These are phyloP conservation scores for Myiopsitta monachus DNA, from an alignment of 2,113 vertebrate species.

Conservation along the genomic window DNA sequence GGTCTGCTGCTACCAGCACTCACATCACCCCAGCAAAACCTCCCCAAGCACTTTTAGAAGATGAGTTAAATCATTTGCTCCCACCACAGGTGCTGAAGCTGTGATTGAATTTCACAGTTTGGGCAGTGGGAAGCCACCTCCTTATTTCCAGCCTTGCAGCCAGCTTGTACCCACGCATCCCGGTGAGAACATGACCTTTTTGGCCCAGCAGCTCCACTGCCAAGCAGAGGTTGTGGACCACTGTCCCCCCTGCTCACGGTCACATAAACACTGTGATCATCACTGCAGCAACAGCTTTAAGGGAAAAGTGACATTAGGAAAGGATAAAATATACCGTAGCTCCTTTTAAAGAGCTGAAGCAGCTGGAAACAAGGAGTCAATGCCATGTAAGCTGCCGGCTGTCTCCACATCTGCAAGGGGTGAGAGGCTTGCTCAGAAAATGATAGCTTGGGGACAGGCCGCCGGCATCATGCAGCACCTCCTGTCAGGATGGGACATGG, in stretches of 20 bases:
- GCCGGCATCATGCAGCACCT: rapidly evolving
- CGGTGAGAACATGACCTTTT: background rate
- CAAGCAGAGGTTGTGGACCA: background rate
- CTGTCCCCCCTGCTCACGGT: rapidly evolving
- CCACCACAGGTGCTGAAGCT: background rate
- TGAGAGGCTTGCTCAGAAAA: background rate
- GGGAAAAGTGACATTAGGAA: background rate
- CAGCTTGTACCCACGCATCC: background rate
- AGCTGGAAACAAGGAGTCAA: conserved; percentile 11
- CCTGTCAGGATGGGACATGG: rapidly evolving
- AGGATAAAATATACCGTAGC: background rate
- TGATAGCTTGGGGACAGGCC: background rate
- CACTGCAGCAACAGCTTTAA: background rate
- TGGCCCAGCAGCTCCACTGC: background rate
- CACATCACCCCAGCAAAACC: background rate
- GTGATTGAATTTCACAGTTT: background rate
- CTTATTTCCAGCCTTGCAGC: background rate
- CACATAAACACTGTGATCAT: background rate
- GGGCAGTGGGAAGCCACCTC: background rate
- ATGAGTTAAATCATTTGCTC: background rate
- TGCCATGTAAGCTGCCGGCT: background rate
- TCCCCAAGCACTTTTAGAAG: background rate
- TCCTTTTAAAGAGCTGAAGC: background rate
- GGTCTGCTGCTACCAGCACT: background rate
- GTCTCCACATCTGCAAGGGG: background rate